Percentiles rank a stretch among this genome's conserved stretches.
Conservation (phyloP, 2,888 invertebrate species). For the Tyria jacobaeae region DNA sequence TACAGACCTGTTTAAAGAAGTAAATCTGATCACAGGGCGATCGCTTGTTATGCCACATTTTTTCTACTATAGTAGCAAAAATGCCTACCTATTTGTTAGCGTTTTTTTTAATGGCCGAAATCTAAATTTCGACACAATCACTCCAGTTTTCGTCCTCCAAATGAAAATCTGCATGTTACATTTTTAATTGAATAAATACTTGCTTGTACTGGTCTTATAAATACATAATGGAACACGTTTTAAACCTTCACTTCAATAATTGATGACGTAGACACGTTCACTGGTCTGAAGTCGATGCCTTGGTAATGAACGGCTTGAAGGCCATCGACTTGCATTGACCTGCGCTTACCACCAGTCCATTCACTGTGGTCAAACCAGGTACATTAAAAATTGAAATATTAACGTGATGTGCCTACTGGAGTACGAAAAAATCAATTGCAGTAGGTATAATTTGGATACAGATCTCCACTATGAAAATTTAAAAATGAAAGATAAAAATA, state of each 20-base stretch:
- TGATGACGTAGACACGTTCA: constrained; percentile 18
- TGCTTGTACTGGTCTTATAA: background rate
- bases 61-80: background rate
- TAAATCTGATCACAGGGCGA: background rate
- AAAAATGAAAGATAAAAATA: too few relatives aligned
- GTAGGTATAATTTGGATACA: background rate
- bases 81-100: too few relatives aligned
- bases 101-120: background rate
- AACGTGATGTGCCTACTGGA: background rate
- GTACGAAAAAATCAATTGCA: too few relatives aligned
- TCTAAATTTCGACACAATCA: background rate
- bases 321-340: constrained; percentile 22
- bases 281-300: constrained; percentile 22
- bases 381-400: background rate
- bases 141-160: background rate
- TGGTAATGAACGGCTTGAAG: constrained; percentile 35
- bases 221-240: background rate
- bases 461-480: background rate
- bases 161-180: background rate
- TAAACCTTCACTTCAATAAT: constrained; percentile 9
- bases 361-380: constrained; percentile 18
- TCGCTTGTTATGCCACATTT: background rate
- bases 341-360: constrained; percentile 15
- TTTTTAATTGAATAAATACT: background rate
- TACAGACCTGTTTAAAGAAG: background rate